Evolutionary conservation across 1,140 invertebrate species (phyloP).

Genomic region (Cotesia glomerata): DNA sequence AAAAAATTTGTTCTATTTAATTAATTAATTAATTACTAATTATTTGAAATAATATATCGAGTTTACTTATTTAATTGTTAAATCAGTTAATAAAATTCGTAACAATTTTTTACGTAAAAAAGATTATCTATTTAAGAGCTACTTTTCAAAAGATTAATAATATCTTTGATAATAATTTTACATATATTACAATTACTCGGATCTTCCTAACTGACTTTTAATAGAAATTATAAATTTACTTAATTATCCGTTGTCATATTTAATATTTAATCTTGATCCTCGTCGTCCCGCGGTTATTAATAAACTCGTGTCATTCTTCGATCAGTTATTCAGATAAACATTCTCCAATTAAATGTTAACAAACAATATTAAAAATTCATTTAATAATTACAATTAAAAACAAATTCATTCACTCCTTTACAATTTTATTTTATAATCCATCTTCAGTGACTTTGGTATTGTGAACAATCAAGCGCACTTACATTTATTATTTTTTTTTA

Average conservation of each 20-base stretch:
- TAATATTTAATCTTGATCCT: constrained; percentile 6
- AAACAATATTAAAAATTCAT: too few relatives aligned
- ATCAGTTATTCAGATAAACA: constrained; percentile 6
- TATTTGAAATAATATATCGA: too few relatives aligned
- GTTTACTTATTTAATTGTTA: too few relatives aligned
- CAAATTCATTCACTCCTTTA: background rate
- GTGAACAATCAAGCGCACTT: background rate
- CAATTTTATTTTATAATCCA: constrained; percentile 10
- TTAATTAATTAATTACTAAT: too few relatives aligned
- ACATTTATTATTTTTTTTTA: background rate
- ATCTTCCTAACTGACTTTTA: background rate
- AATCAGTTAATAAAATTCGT: background rate
- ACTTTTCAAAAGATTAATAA: background rate
- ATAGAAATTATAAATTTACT: background rate
- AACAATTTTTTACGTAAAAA: background rate
- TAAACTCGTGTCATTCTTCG: constrained; percentile 14
- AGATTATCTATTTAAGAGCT: background rate
- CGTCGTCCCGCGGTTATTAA: constrained; percentile 25
- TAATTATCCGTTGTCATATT: background rate
- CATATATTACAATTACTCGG: constrained; percentile 10
- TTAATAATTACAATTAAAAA: background rate
- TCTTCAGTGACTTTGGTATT: constrained; percentile 22
- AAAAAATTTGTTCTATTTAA: too few relatives aligned
- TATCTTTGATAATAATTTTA: background rate
- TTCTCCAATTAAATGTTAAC: background rate